Conservation (phyloP, 2,888 invertebrate genomes). For the Listrodromus nycthemerus region DNA sequence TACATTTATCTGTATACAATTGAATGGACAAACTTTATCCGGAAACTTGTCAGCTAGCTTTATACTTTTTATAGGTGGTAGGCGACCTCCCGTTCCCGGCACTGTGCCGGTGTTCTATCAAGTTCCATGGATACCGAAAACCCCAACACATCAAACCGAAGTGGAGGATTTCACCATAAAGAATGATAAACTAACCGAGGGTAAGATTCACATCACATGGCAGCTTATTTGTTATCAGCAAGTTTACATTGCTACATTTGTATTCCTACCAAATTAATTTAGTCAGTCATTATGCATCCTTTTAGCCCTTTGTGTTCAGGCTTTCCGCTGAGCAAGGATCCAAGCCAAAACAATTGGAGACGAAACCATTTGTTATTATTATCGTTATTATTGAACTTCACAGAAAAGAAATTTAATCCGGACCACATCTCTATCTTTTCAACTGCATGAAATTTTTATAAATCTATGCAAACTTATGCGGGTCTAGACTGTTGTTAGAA, state of each 20-base stretch:
- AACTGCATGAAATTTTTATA: no score
- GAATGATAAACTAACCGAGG: constrained; percentile 74
- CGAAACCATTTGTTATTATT: no score
- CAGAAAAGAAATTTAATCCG: no score
- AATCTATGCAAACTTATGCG: no score
- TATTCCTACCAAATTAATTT: no score
- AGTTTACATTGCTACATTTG: neutral
- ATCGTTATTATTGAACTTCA: no score
- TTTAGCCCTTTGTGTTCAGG: neutral
- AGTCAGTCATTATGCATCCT: neutral
- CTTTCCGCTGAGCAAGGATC: no score
- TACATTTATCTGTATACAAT: neutral
- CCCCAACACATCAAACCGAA: constrained; percentile 71
- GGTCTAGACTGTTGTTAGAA: no score
- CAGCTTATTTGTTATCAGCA: neutral
- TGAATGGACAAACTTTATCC: neutral
- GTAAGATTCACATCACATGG: constrained; percentile 64
- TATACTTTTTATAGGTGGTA: neutral
- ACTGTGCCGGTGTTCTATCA: neutral
- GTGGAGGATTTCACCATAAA: constrained; percentile 72
- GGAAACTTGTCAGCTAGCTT: neutral
- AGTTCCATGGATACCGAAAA: constrained; percentile 75
- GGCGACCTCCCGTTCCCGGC: neutral
- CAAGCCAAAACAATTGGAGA: no score
- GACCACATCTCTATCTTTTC: no score